phyloP scores from a whole-genome alignment of 1,140 invertebrate species.

The Drosophila ambigua region DNA sequence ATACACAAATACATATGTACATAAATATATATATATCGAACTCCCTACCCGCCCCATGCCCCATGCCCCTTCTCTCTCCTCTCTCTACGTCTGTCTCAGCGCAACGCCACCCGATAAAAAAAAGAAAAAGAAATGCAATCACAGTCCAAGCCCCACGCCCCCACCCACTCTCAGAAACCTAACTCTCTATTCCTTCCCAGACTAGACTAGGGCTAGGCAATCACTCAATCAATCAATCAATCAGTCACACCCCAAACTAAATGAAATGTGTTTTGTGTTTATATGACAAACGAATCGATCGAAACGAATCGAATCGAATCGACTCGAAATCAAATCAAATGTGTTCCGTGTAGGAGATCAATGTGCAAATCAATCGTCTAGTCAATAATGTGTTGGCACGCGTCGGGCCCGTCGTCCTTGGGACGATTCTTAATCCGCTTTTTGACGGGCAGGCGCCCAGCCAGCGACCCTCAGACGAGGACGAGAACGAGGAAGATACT shows the following conservation, averaged over 20 bases:
- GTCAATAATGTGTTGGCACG: conserved; percentile 77
- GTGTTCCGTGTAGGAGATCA: conserved; percentile 77
- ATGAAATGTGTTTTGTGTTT: conserved; percentile 38
- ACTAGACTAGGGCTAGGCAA: conserved; percentile 20
- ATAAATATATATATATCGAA: not conserved
- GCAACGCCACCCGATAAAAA: too few relatives aligned
- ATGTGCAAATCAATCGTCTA: conserved; percentile 81
- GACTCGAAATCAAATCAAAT: conserved; percentile 25
- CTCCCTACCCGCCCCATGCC: conserved; percentile 21
- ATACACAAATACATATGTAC: conserved; percentile 5
- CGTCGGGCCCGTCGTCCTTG: conserved; percentile 72
- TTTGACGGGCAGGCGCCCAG: conserved; percentile 29
- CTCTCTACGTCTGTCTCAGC: not conserved
- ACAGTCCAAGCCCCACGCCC: not conserved
- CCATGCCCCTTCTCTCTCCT: not conserved
- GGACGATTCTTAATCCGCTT: conserved; percentile 70
- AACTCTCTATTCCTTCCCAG: too few relatives aligned
- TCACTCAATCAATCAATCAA: conserved; percentile 8
- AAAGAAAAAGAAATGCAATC: not conserved
- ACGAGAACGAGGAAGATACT: conserved; percentile 15
- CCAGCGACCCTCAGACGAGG: not conserved
- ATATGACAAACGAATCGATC: not conserved
- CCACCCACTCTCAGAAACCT: not conserved
- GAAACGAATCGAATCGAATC: conserved; percentile 21
- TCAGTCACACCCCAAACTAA: conserved; percentile 2